phyloP scores from a whole-genome alignment of 2,113 vertebrate genomes.

The Tachycineta bicolor region DNA sequence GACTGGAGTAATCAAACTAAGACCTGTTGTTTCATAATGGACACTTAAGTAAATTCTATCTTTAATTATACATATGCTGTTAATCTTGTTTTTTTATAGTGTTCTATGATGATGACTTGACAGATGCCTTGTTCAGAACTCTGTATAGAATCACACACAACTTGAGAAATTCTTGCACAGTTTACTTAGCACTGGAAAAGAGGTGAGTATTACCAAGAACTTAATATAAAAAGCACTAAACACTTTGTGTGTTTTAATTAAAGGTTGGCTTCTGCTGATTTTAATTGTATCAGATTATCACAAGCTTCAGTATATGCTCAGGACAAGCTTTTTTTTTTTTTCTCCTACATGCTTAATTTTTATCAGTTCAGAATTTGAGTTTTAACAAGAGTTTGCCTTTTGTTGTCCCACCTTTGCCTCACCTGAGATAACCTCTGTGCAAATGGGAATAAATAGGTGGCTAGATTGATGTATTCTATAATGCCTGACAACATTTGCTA shows the following conservation, averaged over 20 bases:
- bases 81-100: conserved; percentile 70
- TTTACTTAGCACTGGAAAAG: conserved; percentile 89
- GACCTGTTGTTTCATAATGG: background rate
- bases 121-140: conserved; percentile 86
- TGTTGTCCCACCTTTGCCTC: background rate
- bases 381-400: background rate
- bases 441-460: background rate
- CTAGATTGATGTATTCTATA: background rate
- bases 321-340: background rate
- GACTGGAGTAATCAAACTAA: background rate
- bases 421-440: background rate
- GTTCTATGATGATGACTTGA: conserved; percentile 92
- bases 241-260: background rate
- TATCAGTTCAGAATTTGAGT: background rate
- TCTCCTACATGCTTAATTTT: background rate
- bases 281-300: background rate
- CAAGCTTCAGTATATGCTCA: background rate
- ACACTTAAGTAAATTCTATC: background rate
- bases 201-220: conserved; percentile 71
- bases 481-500: background rate
- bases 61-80: background rate
- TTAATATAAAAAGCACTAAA: background rate
- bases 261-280: background rate
- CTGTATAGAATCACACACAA: conserved; percentile 79
- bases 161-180: conserved; percentile 73